These are phyloP conservation scores for Sprattus sprattus DNA, from an alignment of 2,113 vertebrate species.

Conservation along the genomic window DNA sequence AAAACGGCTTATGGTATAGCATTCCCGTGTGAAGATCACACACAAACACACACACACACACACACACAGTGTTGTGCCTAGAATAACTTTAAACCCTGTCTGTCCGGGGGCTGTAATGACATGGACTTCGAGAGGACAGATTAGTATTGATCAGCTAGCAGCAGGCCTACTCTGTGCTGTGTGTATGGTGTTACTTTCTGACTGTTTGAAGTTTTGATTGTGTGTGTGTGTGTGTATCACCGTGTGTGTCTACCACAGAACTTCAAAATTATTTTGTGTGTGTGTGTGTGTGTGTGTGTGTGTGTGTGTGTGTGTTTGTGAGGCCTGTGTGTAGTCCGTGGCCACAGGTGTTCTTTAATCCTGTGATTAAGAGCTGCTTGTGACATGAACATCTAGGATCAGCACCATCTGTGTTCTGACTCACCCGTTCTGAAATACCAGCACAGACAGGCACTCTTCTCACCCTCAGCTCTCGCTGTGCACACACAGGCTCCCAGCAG, in stretches of 20 bases:
- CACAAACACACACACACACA: constrained; percentile 23
- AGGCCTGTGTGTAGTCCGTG: background rate
- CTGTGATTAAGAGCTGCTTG: constrained; percentile 66
- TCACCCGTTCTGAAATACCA: constrained; percentile 46
- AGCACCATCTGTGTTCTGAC: constrained; percentile 68
- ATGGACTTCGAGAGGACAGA: constrained; percentile 20
- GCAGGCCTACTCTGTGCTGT: background rate
- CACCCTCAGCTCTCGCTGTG: background rate
- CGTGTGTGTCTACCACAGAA: background rate
- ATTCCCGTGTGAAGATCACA: background rate
- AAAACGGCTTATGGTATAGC: background rate
- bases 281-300: constrained; percentile 7
- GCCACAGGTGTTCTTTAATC: constrained; percentile 62
- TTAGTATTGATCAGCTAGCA: constrained; percentile 9
- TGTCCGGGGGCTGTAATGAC: constrained; percentile 4
- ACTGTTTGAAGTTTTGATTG: background rate
- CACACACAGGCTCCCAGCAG: background rate
- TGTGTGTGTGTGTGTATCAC: background rate
- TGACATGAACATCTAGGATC: constrained; percentile 66
- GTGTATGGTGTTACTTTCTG: background rate
- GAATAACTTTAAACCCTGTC: background rate
- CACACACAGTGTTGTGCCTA: background rate
- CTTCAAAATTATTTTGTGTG: background rate
- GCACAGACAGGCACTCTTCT: constrained; percentile 12
- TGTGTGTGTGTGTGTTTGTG: background rate